These are phyloP conservation scores for Phylloscopus collybita DNA, from an alignment of 2,797 vertebrate species.

Conservation along the genomic window DNA sequence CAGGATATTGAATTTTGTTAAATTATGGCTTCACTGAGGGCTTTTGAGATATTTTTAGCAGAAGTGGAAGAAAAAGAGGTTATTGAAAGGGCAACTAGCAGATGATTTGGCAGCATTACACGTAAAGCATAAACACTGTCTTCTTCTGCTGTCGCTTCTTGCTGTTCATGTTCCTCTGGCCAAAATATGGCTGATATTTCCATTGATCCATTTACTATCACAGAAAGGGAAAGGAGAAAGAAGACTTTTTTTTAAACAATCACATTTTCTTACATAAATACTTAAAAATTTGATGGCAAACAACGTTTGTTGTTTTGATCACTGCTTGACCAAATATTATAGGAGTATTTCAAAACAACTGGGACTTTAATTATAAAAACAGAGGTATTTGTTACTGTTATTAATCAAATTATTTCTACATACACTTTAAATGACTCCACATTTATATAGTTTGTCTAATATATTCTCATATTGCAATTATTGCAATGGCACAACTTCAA, in stretches of 20 bases:
- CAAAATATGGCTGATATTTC: background rate
- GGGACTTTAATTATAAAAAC: background rate
- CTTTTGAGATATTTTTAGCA: slow-evolving; percentile 49
- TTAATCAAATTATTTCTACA: background rate
- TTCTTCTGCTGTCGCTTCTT: background rate
- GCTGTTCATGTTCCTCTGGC: background rate
- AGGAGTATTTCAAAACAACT: background rate
- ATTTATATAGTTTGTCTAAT: background rate
- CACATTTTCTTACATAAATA: background rate
- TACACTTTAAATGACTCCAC: background rate
- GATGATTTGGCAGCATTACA: slow-evolving; percentile 7
- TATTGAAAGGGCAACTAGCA: slow-evolving; percentile 19
- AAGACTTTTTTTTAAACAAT: background rate
- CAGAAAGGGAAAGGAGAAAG: background rate
- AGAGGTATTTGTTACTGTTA: background rate
- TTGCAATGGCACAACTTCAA: background rate
- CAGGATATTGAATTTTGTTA: slow-evolving; percentile 32
- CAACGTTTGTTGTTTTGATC: background rate
- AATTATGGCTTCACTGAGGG: background rate
- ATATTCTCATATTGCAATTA: background rate
- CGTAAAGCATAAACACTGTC: background rate
- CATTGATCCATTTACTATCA: background rate
- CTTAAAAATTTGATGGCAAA: background rate
- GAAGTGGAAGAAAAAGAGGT: slow-evolving; percentile 16
- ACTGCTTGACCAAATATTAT: background rate